phyloP scores from a whole-genome alignment of 2,888 invertebrate genomes.

The Drosophila histrio region DNA sequence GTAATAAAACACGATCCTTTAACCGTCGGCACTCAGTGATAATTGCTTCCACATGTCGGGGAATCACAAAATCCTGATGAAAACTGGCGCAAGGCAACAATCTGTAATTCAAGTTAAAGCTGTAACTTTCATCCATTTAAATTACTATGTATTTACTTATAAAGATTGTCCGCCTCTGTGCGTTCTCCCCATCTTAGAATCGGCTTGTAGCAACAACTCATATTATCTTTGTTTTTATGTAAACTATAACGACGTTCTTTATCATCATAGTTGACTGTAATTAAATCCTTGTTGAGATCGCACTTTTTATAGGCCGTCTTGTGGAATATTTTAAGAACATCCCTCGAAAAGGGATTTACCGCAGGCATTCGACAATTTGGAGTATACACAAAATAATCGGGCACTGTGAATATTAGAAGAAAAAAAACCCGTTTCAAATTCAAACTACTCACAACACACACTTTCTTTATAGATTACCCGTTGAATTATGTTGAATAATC shows the following conservation, averaged over 20 bases:
- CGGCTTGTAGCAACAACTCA: constrained; percentile 78
- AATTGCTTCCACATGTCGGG: constrained; percentile 63
- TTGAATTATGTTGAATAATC: neutral
- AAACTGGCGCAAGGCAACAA: constrained; percentile 71
- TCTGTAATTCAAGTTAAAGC: constrained; percentile 38
- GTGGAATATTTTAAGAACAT: constrained; percentile 84
- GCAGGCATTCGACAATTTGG: constrained; percentile 87
- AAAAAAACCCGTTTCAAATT: neutral
- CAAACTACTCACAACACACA: neutral
- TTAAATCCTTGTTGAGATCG: constrained; percentile 70
- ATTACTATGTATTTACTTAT: constrained; percentile 49
- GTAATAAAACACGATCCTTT: constrained; percentile 61
- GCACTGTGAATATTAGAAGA: constrained; percentile 4
- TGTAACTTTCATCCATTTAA: neutral
- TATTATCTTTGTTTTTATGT: constrained; percentile 57
- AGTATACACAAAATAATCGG: constrained; percentile 83
- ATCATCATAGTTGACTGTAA: constrained; percentile 62
- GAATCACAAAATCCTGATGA: constrained; percentile 66
- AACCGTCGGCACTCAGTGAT: constrained; percentile 82
- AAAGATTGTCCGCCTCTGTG: constrained; percentile 61
- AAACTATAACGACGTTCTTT: constrained; percentile 54
- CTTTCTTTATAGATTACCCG: neutral
- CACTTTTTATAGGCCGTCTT: constrained; percentile 85
- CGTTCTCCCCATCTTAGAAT: constrained; percentile 72
- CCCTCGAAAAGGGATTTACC: constrained; percentile 85